Conservation (phyloP, 2,888 invertebrate species). For the Aphidoletes aphidimyza region DNA sequence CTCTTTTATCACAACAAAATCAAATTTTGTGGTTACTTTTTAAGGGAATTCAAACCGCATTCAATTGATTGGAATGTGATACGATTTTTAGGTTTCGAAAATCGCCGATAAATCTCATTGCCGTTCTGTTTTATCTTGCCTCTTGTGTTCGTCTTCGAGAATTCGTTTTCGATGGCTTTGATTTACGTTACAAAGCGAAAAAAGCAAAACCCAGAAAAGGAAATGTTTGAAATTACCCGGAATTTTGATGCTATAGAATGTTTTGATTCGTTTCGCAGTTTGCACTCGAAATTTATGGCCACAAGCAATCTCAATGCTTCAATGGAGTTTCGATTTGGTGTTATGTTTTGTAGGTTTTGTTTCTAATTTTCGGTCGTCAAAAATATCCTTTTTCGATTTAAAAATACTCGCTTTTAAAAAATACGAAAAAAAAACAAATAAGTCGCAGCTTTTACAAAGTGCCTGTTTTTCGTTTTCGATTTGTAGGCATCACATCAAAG, state of each 20-base stretch:
- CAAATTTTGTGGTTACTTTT: background rate
- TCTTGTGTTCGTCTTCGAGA: background rate
- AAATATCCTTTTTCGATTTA: background rate
- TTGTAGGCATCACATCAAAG: no score
- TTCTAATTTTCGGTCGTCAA: background rate
- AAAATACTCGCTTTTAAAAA: background rate
- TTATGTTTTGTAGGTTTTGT: background rate
- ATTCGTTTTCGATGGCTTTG: background rate
- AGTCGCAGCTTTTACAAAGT: no score
- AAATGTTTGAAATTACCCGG: background rate
- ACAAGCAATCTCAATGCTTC: background rate
- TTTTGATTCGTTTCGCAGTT: constrained; percentile 31
- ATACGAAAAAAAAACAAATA: background rate
- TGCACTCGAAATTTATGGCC: background rate
- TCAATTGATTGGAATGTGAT: background rate
- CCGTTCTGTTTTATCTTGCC: background rate
- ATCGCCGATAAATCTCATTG: background rate
- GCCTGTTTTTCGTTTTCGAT: no score
- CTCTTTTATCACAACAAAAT: background rate
- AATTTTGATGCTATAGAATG: background rate
- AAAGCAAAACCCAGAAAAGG: no score
- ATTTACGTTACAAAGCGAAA: background rate
- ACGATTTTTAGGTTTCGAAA: background rate
- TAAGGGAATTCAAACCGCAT: background rate
- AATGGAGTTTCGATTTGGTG: background rate